Evolutionary conservation across 2,113 vertebrate genomes (phyloP).

Genomic region (Corythornis vintsioides): DNA sequence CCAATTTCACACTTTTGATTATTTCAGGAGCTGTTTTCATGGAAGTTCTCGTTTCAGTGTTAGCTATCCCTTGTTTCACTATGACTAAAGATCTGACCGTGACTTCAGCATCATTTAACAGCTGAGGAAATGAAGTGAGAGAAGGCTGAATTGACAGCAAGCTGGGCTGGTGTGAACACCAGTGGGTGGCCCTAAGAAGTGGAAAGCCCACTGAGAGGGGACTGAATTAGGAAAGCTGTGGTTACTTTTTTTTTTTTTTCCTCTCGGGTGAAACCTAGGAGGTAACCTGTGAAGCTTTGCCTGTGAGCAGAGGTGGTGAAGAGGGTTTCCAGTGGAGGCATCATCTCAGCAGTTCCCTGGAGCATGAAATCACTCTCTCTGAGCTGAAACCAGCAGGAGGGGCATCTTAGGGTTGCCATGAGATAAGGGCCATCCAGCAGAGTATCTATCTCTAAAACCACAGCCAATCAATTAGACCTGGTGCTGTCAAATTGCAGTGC

Average conservation of each 20-base stretch:
- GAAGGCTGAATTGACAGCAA: not conserved
- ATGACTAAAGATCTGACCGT: not conserved
- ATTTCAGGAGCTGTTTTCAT: not conserved
- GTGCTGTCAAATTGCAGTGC: not conserved
- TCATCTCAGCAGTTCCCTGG: not conserved
- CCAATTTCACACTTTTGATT: not conserved
- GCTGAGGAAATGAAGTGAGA: slow-evolving; percentile 8
- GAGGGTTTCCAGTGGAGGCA: rapidly evolving
- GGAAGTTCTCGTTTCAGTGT: not conserved
- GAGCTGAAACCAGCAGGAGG: not conserved
- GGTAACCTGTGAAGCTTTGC: not conserved
- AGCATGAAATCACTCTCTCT: not conserved
- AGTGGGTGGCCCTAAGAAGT: not conserved
- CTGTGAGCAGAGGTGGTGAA: not conserved
- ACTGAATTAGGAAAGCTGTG: not conserved
- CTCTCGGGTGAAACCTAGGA: not conserved
- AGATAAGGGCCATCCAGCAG: not conserved
- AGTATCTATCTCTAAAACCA: not conserved
- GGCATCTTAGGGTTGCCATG: not conserved
- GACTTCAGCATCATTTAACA: slow-evolving; percentile 17
- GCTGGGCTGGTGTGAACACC: not conserved
- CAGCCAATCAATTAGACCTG: not conserved
- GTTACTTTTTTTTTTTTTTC: not conserved
- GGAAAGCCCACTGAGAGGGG: not conserved
- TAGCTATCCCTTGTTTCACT: not conserved